Evolutionary conservation across 2,888 invertebrate genomes (phyloP), one percentile per base, ranked within the genome.

Genomic region (Drosophila falleni): DNA sequence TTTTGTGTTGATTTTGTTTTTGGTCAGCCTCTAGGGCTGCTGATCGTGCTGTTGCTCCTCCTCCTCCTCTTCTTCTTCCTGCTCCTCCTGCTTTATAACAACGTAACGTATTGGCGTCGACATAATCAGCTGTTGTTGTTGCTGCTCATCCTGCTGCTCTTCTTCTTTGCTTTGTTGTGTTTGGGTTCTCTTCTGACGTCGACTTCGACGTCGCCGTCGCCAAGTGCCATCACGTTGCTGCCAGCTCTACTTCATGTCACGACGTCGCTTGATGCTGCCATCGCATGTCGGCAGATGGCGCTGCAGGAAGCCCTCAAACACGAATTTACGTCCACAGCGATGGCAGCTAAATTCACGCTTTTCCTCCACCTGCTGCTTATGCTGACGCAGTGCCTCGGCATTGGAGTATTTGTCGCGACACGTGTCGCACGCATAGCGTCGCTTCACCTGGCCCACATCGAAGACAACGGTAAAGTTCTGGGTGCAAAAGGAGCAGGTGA

Each of bases 381-480:
- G 92, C 65, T 91, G 90, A 35, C 90, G 91, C 33, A 92, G 64
- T 41, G 90, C 87, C 74, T 92, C 92, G 6, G 90, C 92, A 63
- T 92, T 92, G 2, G 92, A 93, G 62, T 89, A 92, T 64, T 93
- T 92, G 33, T 92, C 93, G 31, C 93, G 91, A 49, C 92, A 92
- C 4, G 89, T 74, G 37, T 92, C 92, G 70, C 92, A 92, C 3
- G 93, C 92, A 65, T 93, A 92, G 37, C 92, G 92, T 0, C 92
- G 90, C 66, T 92, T 92, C 11, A 92, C 92, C 64, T 91, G 90
- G 0, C 92, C 91, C 0, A 90, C 91, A 47, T 92, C 93, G 29
- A 92, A 92, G 4, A 91, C 91, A 0, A 92, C 92, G 0, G 92
- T 92, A n/a, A 92, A 92, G 58, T 87, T 90, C 47, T 91, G 80